Evolutionary conservation across 2,797 vertebrate genomes (phyloP).

Genomic region (Channallabes apus): DNA sequence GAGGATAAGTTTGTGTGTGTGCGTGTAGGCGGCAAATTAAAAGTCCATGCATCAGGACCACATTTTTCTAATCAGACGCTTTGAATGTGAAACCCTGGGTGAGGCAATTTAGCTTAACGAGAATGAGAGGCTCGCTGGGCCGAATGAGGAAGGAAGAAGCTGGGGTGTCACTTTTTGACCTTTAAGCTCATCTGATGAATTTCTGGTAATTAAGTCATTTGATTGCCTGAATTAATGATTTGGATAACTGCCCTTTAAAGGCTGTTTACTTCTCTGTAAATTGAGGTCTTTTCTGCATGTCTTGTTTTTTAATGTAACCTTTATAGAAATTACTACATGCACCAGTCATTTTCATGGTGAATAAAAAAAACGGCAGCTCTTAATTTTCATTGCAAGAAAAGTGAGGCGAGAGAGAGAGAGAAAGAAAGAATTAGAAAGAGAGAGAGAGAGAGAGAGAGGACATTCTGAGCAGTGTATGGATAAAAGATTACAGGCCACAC

Average conservation of each 20-base stretch:
- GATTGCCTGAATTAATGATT: conserved; percentile 86
- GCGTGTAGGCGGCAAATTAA: conserved; percentile 70
- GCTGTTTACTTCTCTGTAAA: conserved; percentile 85
- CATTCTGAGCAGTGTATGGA: conserved; percentile 24
- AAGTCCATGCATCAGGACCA: conserved; percentile 77
- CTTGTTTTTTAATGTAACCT: conserved; percentile 84
- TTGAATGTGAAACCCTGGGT: conserved; percentile 77
- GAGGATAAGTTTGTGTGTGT: conserved; percentile 63
- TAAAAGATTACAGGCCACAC: conserved; percentile 32
- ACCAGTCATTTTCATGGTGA: conserved; percentile 76
- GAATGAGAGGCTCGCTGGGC: conserved; percentile 62
- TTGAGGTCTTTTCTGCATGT: conserved; percentile 80
- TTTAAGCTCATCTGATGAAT: conserved; percentile 87
- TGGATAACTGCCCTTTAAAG: conserved; percentile 88
- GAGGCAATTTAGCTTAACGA: conserved; percentile 81
- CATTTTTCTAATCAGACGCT: conserved; percentile 77
- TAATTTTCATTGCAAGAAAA: conserved; percentile 42
- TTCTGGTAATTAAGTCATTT: conserved; percentile 86
- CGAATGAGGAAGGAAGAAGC: conserved; percentile 71
- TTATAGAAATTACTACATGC: conserved; percentile 82
- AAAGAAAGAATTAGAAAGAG: neutral
- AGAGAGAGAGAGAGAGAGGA: conserved; percentile 16
- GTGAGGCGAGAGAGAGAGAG: neutral
- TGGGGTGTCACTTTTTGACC: conserved; percentile 82
- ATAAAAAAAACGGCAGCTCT: conserved; percentile 33